Conservation (phyloP, 2,113 vertebrate genomes). For the Ursus arctos region DNA sequence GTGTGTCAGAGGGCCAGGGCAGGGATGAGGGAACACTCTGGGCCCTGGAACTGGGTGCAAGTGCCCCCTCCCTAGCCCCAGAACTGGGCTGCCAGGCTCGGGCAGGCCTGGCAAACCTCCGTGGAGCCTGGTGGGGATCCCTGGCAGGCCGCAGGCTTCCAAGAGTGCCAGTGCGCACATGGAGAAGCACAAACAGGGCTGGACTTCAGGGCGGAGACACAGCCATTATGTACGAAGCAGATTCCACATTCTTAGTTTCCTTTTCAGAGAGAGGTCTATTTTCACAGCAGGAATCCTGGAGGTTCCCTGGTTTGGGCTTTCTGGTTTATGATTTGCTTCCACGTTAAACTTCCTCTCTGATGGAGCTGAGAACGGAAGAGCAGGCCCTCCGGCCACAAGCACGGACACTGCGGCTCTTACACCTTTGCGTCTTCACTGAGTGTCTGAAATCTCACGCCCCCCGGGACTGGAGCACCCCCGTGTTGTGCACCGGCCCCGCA, state of each 20-base stretch:
- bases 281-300: background rate
- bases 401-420: rapidly evolving
- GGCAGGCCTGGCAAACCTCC: background rate
- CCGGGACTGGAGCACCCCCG: rapidly evolving
- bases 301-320: background rate
- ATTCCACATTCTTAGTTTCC: background rate
- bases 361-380: background rate
- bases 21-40: background rate
- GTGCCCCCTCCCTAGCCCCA: rapidly evolving
- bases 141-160: background rate
- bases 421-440: background rate
- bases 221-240: rapidly evolving
- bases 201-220: background rate
- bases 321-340: background rate
- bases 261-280: rapidly evolving
- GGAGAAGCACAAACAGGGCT: background rate
- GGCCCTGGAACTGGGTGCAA: rapidly evolving
- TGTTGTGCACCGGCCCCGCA: rapidly evolving
- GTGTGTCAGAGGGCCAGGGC: background rate
- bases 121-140: background rate
- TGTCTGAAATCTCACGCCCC: background rate
- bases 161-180: rapidly evolving
- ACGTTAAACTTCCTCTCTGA: background rate
- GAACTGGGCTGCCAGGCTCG: background rate
- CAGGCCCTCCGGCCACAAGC: background rate